These are phyloP conservation scores for Coremacera marginata DNA, from an alignment of 2,888 invertebrate species.

Conservation along the genomic window DNA sequence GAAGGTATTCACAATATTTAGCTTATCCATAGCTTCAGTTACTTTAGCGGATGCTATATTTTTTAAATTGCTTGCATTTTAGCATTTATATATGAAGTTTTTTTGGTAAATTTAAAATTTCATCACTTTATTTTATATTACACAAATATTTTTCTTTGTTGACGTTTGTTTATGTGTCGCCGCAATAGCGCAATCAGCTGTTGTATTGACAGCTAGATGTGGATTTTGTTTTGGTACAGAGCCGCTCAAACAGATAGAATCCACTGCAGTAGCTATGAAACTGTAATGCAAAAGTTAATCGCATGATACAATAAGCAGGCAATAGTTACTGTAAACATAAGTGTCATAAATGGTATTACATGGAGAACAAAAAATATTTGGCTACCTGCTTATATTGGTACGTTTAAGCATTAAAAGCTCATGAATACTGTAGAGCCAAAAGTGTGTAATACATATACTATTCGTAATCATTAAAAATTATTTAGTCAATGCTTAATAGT, in stretches of 20 bases:
- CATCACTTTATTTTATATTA: neutral
- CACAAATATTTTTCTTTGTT: conserved; percentile 10
- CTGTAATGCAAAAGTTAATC: conserved; percentile 4
- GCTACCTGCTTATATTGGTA: no score
- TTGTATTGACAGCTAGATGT: neutral
- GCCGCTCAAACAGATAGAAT: neutral
- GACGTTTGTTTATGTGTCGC: conserved; percentile 32
- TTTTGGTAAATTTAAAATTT: neutral
- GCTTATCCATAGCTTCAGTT: conserved; percentile 3
- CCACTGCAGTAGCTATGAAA: neutral
- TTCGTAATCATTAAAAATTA: no score
- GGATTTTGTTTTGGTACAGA: neutral
- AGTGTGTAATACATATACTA: no score
- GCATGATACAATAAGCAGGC: no score
- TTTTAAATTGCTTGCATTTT: neutral
- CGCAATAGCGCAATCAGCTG: neutral
- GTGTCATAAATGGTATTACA: no score
- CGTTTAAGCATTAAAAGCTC: no score
- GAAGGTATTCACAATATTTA: conserved; percentile 57
- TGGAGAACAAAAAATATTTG: no score
- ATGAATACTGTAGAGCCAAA: no score
- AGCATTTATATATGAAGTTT: neutral
- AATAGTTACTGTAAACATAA: no score
- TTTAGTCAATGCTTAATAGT: no score
- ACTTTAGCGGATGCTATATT: neutral